phyloP scores from a whole-genome alignment of 2,888 invertebrate genomes.

The Drosophila tripunctata region DNA sequence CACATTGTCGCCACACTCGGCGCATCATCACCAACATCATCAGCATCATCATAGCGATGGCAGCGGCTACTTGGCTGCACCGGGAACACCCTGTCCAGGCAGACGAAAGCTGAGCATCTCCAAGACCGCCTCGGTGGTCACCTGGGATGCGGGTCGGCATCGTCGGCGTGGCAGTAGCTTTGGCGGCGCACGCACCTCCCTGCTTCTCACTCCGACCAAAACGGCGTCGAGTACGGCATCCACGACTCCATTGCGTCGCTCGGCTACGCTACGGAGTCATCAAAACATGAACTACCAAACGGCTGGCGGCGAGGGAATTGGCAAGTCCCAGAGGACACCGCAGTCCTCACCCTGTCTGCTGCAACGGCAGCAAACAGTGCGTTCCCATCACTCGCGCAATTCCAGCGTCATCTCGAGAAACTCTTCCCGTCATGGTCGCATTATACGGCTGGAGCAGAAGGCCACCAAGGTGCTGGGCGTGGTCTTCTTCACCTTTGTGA shows the following conservation, averaged over 20 bases:
- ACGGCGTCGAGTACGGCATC: slow-evolving; percentile 62
- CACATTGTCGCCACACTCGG: slow-evolving; percentile 61
- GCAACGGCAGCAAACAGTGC: slow-evolving; percentile 86
- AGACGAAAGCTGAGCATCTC: slow-evolving; percentile 85
- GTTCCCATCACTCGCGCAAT: slow-evolving; percentile 91
- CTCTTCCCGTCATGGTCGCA: slow-evolving; percentile 92
- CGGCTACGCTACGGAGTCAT: slow-evolving; percentile 87
- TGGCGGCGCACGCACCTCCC: slow-evolving; percentile 87
- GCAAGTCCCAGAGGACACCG: slow-evolving; percentile 83
- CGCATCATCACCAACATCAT: slow-evolving; percentile 53
- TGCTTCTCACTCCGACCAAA: slow-evolving; percentile 86
- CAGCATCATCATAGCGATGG: slow-evolving; percentile 68
- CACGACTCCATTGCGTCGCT: slow-evolving; percentile 85
- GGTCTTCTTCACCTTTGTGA: slow-evolving; percentile 96
- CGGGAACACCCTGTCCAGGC: slow-evolving; percentile 74
- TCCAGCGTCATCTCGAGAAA: slow-evolving; percentile 93
- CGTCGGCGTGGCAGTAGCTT: slow-evolving; percentile 89
- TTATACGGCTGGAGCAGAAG: slow-evolving; percentile 95
- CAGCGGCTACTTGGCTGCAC: slow-evolving; percentile 83
- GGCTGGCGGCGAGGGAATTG: slow-evolving; percentile 18
- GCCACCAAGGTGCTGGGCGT: slow-evolving; percentile 98
- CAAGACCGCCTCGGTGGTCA: slow-evolving; percentile 87
- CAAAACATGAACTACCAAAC: slow-evolving; percentile 80
- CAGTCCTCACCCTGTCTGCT: slow-evolving; percentile 86
- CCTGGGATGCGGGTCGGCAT: slow-evolving; percentile 89